phyloP scores from a whole-genome alignment of 2,888 invertebrate genomes.

The Pycnomerus fuliginosus region DNA sequence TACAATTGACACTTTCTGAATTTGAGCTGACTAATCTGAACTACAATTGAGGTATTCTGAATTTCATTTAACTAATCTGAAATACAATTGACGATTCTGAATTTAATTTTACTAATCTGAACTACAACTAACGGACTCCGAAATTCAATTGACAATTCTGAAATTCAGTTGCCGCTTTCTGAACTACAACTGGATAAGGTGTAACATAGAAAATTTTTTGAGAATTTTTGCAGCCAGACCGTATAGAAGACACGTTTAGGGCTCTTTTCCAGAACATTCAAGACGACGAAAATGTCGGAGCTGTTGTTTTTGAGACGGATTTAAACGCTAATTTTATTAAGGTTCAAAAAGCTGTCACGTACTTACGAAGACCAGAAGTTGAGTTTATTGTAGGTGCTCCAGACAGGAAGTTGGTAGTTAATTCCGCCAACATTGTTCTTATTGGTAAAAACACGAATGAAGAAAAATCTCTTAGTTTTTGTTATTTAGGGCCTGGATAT shows the following conservation, averaged over 20 bases:
- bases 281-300: conserved; percentile 56
- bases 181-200: too few species aligned
- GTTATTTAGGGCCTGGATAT: conserved; percentile 47
- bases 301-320: conserved; percentile 60
- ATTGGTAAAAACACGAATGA: conserved; percentile 48
- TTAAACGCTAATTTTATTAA: conserved; percentile 56
- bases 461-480: too few species aligned
- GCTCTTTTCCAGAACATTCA: conserved; percentile 26
- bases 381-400: conserved; percentile 56
- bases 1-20: too few species aligned
- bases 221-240: conserved; percentile 16
- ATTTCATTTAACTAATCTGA: too few species aligned
- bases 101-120: too few species aligned
- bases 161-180: too few species aligned
- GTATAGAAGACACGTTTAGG: conserved; percentile 20
- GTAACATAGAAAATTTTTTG: too few species aligned
- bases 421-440: conserved; percentile 42
- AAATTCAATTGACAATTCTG: too few species aligned
- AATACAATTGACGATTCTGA: too few species aligned
- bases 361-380: conserved; percentile 56
- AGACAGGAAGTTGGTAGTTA: conserved; percentile 52
- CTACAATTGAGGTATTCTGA: too few species aligned
- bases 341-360: conserved; percentile 55
- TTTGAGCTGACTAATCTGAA: too few species aligned
- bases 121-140: too few species aligned